A percentile compares a stretch with the other conserved stretches of the same genome.
These are phyloP conservation scores for Sciurus vulgaris DNA, from an alignment of 2,797 vertebrate species.

Conservation along the genomic window DNA sequence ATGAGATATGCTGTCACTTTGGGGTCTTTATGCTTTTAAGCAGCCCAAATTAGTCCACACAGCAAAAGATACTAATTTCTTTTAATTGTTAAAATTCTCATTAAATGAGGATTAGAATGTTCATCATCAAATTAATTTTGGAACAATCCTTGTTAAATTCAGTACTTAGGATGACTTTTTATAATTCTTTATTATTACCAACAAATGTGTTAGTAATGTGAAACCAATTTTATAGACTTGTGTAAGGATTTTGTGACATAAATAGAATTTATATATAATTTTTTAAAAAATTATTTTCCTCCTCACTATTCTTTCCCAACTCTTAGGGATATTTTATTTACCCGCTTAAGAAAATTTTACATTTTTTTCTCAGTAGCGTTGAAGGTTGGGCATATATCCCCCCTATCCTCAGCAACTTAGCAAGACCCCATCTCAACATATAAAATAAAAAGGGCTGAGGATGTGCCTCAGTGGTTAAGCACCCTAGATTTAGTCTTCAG, in stretches of 20 bases:
- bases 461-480: too few species aligned
- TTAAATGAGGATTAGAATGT: not conserved
- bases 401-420: too few species aligned
- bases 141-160: not conserved
- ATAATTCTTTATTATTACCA: not conserved
- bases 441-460: too few species aligned
- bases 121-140: not conserved
- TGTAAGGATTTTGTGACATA: not conserved
- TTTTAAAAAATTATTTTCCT: not conserved
- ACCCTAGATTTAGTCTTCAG: too few species aligned
- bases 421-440: too few species aligned
- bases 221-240: not conserved
- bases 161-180: not conserved
- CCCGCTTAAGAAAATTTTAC: not conserved
- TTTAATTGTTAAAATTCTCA: not conserved
- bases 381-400: rapidly evolving
- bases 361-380: rapidly evolving
- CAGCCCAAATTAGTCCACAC: not conserved
- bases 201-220: not conserved
- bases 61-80: not conserved
- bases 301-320: not conserved
- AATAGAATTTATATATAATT: too few species aligned
- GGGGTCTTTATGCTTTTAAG: not conserved
- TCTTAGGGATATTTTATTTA: not conserved
- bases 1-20: not conserved